Conservation (phyloP, 2,888 invertebrate species). For the Stenchaetothrips biformis region DNA sequence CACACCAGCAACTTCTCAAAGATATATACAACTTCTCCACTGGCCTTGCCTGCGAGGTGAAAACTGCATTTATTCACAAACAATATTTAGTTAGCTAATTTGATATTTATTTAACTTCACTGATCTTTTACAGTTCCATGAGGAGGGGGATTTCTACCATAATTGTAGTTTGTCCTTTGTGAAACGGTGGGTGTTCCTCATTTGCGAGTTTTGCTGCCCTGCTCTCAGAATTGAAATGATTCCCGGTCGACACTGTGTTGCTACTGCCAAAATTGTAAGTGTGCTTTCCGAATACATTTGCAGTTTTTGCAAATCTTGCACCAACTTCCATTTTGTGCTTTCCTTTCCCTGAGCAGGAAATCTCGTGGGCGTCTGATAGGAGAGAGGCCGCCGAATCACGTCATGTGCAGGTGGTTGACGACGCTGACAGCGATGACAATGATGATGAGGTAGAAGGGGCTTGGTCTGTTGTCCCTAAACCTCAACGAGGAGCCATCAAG, state of each 20-base stretch:
- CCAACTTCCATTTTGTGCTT: not conserved
- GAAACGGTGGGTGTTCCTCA: constrained; percentile 47
- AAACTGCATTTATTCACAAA: no score
- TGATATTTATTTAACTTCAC: not conserved
- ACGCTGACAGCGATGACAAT: no score
- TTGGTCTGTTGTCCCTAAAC: no score
- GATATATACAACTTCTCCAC: constrained; percentile 43
- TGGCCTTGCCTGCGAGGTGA: constrained; percentile 46
- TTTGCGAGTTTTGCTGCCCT: constrained; percentile 48
- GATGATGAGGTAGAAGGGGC: no score
- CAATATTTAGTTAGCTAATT: not conserved
- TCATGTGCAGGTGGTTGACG: not conserved
- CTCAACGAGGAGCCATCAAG: no score
- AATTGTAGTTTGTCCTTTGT: constrained; percentile 49
- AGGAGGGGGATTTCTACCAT: constrained; percentile 31
- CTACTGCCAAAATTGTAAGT: not conserved
- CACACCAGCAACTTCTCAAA: constrained; percentile 44
- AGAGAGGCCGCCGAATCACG: not conserved
- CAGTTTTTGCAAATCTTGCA: not conserved
- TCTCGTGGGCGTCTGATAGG: not conserved
- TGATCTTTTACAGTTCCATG: constrained; percentile 34
- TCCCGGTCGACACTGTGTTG: constrained; percentile 45
- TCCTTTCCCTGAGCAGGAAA: no score
- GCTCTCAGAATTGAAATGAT: constrained; percentile 46
- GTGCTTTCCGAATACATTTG: not conserved